Evolutionary conservation across 2,113 vertebrate species (phyloP), one percentile per base, ranked within the genome.

Genomic region (Parus major): DNA sequence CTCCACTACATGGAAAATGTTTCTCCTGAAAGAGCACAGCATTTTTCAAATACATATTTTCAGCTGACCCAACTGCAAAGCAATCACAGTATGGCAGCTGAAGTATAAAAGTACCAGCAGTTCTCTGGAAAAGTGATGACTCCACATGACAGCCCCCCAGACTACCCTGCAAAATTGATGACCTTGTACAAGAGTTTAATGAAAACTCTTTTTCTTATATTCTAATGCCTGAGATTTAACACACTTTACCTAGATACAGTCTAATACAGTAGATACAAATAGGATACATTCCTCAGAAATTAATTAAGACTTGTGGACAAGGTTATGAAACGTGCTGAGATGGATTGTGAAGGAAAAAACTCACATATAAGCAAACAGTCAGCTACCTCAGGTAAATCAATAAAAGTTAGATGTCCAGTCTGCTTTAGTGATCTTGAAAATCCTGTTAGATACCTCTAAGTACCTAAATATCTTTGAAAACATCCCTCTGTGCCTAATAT

Each of bases 401-500:
- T 2, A 5, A 13, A 69, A 83, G n/a, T 70, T 66, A 86, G 64
- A 70, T 61, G 57, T 61, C 60, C 57, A 81, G 64, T 27, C 68
- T 68, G 47, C 35, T 63, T 83, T 63, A 77, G 17, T 28, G 33
- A 73, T 68, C 69, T 91, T 78, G 27, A 91, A 83, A 96, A 94
- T 75, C 56, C 39, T 77, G 28, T 65, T 86, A 70, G 21, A 17
- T 72, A 82, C 35, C 21, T 88, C 52, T 52, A 60, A 86, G 52
- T 53, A 86, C 20, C 66, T 88, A 88, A 86, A 81, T 59, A 41
- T 63, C 80, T 88, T 84, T 78, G 80, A 91, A 88, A 95, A 86
- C 3, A 3, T 36, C 47, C 44, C 52, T 90, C 60, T 81, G 44
- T 83, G 61, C 77, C 41, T 75, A 57, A 63, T 39, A 63, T 78